Base-by-base conservation (phyloP, 2,888 invertebrate genomes). In the Eubasilissa splendida region DNA sequence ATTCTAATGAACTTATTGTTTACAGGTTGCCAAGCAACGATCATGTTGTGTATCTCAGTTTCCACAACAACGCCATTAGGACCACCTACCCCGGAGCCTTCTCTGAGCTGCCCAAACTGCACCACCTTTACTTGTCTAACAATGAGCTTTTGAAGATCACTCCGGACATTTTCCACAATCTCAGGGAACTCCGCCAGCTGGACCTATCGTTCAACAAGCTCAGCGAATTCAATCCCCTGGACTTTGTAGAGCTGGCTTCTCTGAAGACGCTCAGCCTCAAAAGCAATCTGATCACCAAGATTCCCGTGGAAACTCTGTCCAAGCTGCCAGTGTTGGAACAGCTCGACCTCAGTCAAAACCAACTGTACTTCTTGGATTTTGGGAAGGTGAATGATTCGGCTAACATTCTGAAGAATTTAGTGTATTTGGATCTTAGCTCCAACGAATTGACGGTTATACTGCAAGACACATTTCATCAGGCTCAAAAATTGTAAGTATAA, bases 151-250 rank as follows among this genome's bases (percentile, higher is more conserved):
- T 86, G 0, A 87, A 87, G 56, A 86, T 92, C 84, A 89, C 90
- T 0, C 87, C 88, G 0, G 91, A 91, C 83, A 86, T 90, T 0
- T 89, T 92, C 84, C 89, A 89, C 0, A 90, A 89, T 8, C 86
- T 91, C 33, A 86, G 87, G 5, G 81, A 84, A 0, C 84, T 92
- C 10, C 88, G 89, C 86, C 89, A 88, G 54, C 83, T 92, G n/a
- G 91, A 92, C 85, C 84, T 92, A 0, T 92, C 92, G 0, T 87
- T 89, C 84, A 92, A 92, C 85, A 88, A 88, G 73, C 85, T 92
- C 4, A 83, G 87, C 9, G 87, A 87, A 3, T 87, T 92, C 63
- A 88, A 89, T 81, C 84, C 86, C 0, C 83, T 88, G 73, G 88
- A 89, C 84, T 91, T 92, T 65, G 87, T 86, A 4, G 83, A 85